Evolutionary conservation across 1,140 invertebrate species (phyloP).

Genomic region (Pseudachorutes palmiensis): DNA sequence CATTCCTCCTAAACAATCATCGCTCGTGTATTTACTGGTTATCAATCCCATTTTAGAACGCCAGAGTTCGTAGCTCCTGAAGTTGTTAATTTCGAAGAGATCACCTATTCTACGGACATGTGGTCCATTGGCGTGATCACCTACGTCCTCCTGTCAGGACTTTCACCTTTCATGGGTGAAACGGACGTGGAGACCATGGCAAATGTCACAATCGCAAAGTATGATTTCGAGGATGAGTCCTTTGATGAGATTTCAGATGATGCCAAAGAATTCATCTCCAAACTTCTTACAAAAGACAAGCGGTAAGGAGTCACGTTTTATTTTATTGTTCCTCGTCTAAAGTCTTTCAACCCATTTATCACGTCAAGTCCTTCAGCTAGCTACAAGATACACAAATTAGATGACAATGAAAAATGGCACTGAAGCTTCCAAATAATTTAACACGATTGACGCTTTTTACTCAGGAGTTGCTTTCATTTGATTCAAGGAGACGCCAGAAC

Average conservation of each 20-base stretch:
- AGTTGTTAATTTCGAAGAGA: slow-evolving; percentile 95
- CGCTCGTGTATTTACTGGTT: not conserved
- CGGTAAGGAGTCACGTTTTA: slow-evolving; percentile 55
- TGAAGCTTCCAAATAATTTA: no score
- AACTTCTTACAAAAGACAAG: slow-evolving; percentile 79
- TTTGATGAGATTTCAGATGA: slow-evolving; percentile 84
- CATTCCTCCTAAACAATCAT: not conserved
- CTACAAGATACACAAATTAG: no score
- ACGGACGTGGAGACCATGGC: slow-evolving; percentile 95
- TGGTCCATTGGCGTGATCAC: slow-evolving; percentile 67
- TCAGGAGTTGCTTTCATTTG: no score
- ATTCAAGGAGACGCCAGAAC: no score
- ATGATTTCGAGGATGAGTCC: slow-evolving; percentile 89
- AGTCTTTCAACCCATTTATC: no score
- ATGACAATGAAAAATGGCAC: no score
- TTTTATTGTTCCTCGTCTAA: not conserved
- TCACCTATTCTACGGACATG: slow-evolving; percentile 91
- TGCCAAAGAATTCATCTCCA: slow-evolving; percentile 85
- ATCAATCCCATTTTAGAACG: slow-evolving; percentile 71
- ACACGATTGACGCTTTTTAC: no score
- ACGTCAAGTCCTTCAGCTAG: no score
- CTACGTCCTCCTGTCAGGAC: slow-evolving; percentile 70
- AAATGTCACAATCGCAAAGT: slow-evolving; percentile 89
- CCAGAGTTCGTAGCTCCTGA: slow-evolving; percentile 97
- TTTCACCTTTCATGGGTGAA: slow-evolving; percentile 97